Percentiles rank a stretch among this genome's conserved stretches.
Conservation (phyloP, 2,113 vertebrate species). For the Solea solea region DNA sequence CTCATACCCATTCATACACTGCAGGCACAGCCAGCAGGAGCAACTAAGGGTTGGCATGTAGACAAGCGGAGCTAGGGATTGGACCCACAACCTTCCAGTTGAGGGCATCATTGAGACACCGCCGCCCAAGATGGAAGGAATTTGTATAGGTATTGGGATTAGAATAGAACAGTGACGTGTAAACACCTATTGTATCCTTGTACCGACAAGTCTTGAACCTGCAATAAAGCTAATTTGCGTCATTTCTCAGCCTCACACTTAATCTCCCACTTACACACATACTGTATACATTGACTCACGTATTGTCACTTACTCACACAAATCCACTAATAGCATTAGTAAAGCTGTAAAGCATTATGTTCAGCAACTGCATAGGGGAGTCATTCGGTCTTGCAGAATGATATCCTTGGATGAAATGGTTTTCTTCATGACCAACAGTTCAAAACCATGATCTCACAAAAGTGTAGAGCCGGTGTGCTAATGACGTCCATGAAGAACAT, state of each 20-base stretch:
- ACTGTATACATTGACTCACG: conserved; percentile 16
- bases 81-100: too few relatives aligned
- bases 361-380: background rate
- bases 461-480: background rate
- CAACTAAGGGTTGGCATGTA: too few relatives aligned
- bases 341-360: conserved; percentile 20
- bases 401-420: background rate
- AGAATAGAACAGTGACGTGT: too few relatives aligned
- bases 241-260: background rate
- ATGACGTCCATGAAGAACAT: conserved; percentile 22
- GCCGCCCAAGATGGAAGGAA: too few relatives aligned
- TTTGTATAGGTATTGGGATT: too few relatives aligned
- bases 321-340: conserved; percentile 4
- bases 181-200: too few relatives aligned
- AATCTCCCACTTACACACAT: background rate
- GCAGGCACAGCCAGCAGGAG: too few relatives aligned
- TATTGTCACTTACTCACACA: conserved; percentile 27
- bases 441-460: conserved; percentile 3
- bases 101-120: too few relatives aligned
- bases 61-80: too few relatives aligned
- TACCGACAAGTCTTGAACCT: too few relatives aligned
- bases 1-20: too few relatives aligned
- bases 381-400: conserved; percentile 8
- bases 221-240: too few relatives aligned
- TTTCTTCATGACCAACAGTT: conserved; percentile 2